Conservation (phyloP, 2,797 vertebrate genomes). For the Sebastes ruberrimus region DNA sequence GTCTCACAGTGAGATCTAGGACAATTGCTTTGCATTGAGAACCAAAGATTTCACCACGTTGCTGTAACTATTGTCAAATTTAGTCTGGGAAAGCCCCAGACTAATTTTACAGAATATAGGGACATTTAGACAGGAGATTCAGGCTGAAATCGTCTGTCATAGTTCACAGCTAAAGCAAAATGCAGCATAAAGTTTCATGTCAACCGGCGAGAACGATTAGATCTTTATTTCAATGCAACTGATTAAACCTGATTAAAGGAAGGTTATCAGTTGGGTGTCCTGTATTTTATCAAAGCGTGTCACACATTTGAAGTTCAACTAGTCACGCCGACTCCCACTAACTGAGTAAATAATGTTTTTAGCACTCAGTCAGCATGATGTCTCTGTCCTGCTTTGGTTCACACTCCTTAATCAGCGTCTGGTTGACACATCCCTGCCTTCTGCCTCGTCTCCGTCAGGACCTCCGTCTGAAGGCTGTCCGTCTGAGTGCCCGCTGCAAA, state of each 20-base stretch:
- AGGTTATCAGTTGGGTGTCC: not conserved
- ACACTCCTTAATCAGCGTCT: constrained; percentile 18
- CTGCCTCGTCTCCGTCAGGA: constrained; percentile 8
- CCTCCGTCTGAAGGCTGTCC: constrained; percentile 35
- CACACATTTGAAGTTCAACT: not conserved
- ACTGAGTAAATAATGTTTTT: not conserved
- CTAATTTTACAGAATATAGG: not conserved
- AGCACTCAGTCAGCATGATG: not conserved
- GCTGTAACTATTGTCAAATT: not conserved
- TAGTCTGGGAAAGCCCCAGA: not conserved
- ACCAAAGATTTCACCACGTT: not conserved
- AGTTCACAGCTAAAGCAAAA: not conserved
- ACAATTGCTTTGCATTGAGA: not conserved
- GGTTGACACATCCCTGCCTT: constrained; percentile 1
- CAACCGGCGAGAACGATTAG: not conserved
- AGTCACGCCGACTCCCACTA: not conserved
- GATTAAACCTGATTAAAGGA: not conserved
- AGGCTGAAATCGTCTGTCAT: not conserved
- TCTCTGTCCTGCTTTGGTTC: constrained; percentile 11
- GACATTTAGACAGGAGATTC: not conserved
- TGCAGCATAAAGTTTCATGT: not conserved
- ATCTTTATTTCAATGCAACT: not conserved
- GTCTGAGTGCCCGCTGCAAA: not conserved
- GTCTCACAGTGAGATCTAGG: not conserved
- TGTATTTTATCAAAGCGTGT: not conserved